phyloP scores from a whole-genome alignment of 2,113 vertebrate genomes.

The Panthera leo region DNA sequence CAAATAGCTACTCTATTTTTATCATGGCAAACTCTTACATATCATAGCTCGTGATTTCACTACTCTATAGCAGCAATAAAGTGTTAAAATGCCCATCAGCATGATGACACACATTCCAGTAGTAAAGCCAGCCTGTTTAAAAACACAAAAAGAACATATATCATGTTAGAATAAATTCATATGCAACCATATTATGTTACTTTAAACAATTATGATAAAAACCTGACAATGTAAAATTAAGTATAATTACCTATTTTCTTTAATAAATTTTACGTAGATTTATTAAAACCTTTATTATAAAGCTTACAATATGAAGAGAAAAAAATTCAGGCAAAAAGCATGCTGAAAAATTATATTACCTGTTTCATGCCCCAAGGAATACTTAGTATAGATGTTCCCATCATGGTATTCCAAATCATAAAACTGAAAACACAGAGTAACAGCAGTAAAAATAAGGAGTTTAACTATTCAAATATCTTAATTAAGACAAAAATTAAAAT shows the following conservation, averaged over 20 bases:
- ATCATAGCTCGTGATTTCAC: slow-evolving; percentile 93
- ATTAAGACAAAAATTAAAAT: slow-evolving; percentile 14
- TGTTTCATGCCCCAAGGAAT: slow-evolving; percentile 99
- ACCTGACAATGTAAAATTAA: not conserved
- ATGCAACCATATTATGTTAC: not conserved
- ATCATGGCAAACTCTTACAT: slow-evolving; percentile 86
- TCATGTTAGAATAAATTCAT: not conserved
- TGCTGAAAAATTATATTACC: slow-evolving; percentile 83
- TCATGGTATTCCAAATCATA: slow-evolving; percentile 99
- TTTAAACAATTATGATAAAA: not conserved
- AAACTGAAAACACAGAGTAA: slow-evolving; percentile 87
- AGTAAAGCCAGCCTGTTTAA: slow-evolving; percentile 94
- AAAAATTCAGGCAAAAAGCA: not conserved
- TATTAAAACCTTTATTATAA: not conserved
- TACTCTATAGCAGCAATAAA: slow-evolving; percentile 96
- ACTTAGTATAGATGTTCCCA: slow-evolving; percentile 98
- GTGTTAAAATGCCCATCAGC: slow-evolving; percentile 92
- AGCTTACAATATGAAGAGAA: not conserved
- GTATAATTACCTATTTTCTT: not conserved
- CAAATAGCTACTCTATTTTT: not conserved
- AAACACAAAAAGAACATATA: slow-evolving; percentile 54
- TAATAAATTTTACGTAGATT: not conserved
- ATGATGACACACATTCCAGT: slow-evolving; percentile 91
- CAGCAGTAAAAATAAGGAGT: slow-evolving; percentile 2
- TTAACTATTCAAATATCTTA: not conserved